Evolutionary conservation across 2,797 vertebrate genomes (phyloP).

Genomic region (Pseudocheirus occidentalis): DNA sequence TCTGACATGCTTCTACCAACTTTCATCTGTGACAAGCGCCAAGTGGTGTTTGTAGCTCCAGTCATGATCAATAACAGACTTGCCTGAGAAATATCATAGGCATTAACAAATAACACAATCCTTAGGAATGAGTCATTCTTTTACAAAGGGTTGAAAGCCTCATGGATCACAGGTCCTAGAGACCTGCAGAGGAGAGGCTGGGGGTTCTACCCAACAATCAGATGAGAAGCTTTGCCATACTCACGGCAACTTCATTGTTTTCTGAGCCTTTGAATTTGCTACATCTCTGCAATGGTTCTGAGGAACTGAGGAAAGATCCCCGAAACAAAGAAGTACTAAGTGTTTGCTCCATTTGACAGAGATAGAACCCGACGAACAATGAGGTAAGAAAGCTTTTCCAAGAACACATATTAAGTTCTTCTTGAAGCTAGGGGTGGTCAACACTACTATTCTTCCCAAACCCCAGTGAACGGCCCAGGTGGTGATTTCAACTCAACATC

Average conservation of each 20-base stretch:
- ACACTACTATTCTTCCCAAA: neutral
- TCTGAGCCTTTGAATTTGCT: neutral
- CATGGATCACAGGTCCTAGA: slow-evolving; percentile 77
- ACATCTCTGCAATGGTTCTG: neutral
- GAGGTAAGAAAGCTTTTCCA: neutral
- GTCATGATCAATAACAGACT: slow-evolving; percentile 61
- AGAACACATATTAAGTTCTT: neutral
- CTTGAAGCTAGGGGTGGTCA: neutral
- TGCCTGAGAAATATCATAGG: slow-evolving; percentile 67
- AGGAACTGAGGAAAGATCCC: neutral
- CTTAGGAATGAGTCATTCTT: slow-evolving; percentile 33
- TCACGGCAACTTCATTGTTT: neutral
- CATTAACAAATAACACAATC: slow-evolving; percentile 74
- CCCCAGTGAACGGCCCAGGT: neutral
- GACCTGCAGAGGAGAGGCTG: slow-evolving; percentile 70
- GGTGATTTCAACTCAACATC: neutral
- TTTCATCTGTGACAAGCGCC: neutral
- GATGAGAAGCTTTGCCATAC: neutral
- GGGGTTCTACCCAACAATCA: neutral
- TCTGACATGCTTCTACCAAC: neutral
- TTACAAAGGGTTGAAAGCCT: slow-evolving; percentile 65
- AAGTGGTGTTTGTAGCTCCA: slow-evolving; percentile 2
- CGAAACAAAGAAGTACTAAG: neutral
- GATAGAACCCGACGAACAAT: neutral
- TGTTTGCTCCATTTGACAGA: neutral